A percentile compares a stretch with the other conserved stretches of the same genome.
Conservation (phyloP, 2,113 vertebrate genomes). For the Hemicordylus capensis region DNA sequence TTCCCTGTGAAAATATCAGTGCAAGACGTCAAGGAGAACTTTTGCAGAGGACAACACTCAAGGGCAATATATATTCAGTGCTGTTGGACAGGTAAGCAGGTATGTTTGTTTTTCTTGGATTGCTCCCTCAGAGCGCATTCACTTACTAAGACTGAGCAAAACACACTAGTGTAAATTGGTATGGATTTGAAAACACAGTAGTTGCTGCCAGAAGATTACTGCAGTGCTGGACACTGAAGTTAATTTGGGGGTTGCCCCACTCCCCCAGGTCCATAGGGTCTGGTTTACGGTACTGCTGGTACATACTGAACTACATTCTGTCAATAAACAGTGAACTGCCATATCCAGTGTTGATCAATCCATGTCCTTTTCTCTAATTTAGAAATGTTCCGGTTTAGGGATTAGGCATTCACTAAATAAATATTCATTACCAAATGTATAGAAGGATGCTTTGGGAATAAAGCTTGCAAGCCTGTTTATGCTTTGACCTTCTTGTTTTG, state of each 20-base stretch:
- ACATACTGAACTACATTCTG: background rate
- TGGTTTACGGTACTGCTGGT: background rate
- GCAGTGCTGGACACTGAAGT: background rate
- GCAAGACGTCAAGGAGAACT: background rate
- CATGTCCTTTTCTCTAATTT: background rate
- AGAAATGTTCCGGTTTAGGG: background rate
- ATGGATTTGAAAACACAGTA: background rate
- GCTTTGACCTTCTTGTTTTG: background rate
- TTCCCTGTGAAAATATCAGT: background rate
- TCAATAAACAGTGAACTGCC: accelerated
- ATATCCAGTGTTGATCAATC: accelerated
- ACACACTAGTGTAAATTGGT: background rate
- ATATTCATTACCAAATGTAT: background rate
- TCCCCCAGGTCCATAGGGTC: background rate
- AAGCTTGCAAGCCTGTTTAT: background rate
- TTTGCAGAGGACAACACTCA: too few species aligned
- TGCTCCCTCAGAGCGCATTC: background rate
- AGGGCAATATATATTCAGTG: too few species aligned
- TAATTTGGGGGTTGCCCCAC: too few species aligned
- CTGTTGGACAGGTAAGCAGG: too few species aligned
- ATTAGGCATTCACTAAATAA: background rate
- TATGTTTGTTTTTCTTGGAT: too few species aligned
- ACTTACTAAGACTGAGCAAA: background rate
- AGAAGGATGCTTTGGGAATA: background rate
- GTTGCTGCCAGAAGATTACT: background rate